Base-by-base conservation (phyloP, 2,888 invertebrate species). In the Drosophila mimetica region DNA sequence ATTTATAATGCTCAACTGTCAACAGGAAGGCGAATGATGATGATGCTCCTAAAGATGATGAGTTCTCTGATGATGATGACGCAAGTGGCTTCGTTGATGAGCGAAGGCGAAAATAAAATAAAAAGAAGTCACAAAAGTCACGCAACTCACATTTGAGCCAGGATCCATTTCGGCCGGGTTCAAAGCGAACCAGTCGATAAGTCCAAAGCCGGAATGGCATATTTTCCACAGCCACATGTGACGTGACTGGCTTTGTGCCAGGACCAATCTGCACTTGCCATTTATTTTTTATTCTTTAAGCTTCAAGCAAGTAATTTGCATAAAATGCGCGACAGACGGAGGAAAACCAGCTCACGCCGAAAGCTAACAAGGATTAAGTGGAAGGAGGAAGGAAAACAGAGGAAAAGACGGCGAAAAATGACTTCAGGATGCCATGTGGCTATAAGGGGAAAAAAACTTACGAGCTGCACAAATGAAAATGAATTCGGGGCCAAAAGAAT, bases 71-170 rank as follows among this genome's bases (percentile, higher is more conserved):
- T 59, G 61, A 46, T 72, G 79, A 57, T 66, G 60, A 55, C 67
- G 75, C 79, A 76, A 77, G 72, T 79, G 52, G 66, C 74, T 63
- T 64, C 76, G 70, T 72, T 80, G 77, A 77, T 81, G 77, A 44
- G 44, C 14, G 2, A 28, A 28, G 28, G 8, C 44, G 11, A 20
- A 74, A 8, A 58, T 44, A 55, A 57, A 44, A 67, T 54, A 74
- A 69, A 74, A 74, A n/a, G n/a, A 69, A 64, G 64, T 58, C 53
- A 37, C 69, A 72, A 71, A 74, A 83, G 80, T 81, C 81, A 81
- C 81, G 81, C 71, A 81, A 81, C 73, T 53, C 78, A 60, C 84
- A 83, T 81, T 83, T 73, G 65, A 76, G 75, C 63, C 63, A 59
- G 69, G 66, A 67, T 63, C 46, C 46, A 20, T 16, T 34, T 37